Evolutionary conservation across 2,113 vertebrate genomes (phyloP).

Genomic region (Struthidea cinerea): DNA sequence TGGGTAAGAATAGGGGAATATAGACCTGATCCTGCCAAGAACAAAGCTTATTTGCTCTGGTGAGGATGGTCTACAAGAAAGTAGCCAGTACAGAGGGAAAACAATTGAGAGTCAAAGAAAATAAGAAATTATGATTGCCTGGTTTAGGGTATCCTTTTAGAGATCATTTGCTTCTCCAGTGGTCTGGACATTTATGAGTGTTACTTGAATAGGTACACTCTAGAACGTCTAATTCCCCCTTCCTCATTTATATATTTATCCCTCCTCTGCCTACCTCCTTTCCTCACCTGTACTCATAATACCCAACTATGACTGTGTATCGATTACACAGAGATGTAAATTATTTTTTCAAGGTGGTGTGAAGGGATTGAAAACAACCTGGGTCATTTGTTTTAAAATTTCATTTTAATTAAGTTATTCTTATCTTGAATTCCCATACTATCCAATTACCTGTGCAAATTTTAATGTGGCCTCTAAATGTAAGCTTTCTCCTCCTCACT

Average conservation of each 20-base stretch:
- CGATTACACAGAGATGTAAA: neutral
- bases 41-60: neutral
- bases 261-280: neutral
- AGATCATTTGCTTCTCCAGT: neutral
- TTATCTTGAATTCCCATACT: conserved; percentile 31
- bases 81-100: neutral
- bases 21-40: neutral
- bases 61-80: neutral
- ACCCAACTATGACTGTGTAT: neutral
- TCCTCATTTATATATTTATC: neutral
- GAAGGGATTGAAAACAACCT: neutral
- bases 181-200: neutral
- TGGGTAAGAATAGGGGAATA: neutral
- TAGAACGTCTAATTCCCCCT: neutral
- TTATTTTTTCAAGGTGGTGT: neutral
- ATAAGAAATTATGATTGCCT: neutral
- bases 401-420: conserved; percentile 34
- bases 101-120: neutral
- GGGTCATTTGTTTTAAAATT: conserved; percentile 17
- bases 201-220: neutral
- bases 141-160: neutral
- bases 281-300: neutral
- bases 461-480: neutral
- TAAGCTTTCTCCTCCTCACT: neutral
- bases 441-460: conserved; percentile 44